Evolutionary conservation across 2,888 invertebrate genomes (phyloP).

Genomic region (Ferrisia virgata): DNA sequence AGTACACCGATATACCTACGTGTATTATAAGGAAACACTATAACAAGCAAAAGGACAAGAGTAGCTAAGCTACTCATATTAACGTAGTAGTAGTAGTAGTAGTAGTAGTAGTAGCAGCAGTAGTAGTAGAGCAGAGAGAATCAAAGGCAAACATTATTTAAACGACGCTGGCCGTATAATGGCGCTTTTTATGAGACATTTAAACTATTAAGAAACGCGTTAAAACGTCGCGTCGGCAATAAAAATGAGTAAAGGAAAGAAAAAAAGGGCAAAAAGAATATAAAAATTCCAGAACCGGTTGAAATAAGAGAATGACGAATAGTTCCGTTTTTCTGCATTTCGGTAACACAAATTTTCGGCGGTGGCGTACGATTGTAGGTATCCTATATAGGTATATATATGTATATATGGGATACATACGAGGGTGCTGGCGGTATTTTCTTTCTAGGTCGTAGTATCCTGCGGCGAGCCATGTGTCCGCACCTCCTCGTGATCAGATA

Average conservation of each 20-base stretch:
- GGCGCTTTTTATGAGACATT: constrained; percentile 26
- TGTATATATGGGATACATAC: too few relatives aligned
- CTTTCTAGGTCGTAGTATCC: constrained; percentile 11
- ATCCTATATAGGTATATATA: too few relatives aligned
- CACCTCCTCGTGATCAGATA: neutral
- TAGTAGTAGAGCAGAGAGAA: neutral
- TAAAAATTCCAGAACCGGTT: constrained; percentile 34
- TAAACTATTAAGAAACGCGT: constrained; percentile 21
- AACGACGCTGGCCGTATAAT: constrained; percentile 2
- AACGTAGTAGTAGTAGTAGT: too few relatives aligned
- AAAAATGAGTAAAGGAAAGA: neutral
- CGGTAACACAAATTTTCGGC: constrained; percentile 24
- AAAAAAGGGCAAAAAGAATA: neutral
- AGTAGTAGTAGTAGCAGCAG: neutral
- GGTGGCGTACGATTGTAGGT: neutral
- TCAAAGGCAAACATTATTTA: neutral
- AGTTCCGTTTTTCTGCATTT: constrained; percentile 39
- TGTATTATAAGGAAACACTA: neutral
- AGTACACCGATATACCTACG: too few relatives aligned
- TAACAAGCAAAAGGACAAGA: neutral
- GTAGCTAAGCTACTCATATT: too few relatives aligned
- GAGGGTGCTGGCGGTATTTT: constrained; percentile 30
- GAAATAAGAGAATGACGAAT: constrained; percentile 40
- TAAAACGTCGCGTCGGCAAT: constrained; percentile 12
- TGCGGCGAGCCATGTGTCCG: constrained; percentile 38